A percentile compares a stretch with the other conserved stretches of the same genome.
These are phyloP conservation scores for Drosophila buzzatii DNA, from an alignment of 2,888 invertebrate genomes.

Conservation along the genomic window DNA sequence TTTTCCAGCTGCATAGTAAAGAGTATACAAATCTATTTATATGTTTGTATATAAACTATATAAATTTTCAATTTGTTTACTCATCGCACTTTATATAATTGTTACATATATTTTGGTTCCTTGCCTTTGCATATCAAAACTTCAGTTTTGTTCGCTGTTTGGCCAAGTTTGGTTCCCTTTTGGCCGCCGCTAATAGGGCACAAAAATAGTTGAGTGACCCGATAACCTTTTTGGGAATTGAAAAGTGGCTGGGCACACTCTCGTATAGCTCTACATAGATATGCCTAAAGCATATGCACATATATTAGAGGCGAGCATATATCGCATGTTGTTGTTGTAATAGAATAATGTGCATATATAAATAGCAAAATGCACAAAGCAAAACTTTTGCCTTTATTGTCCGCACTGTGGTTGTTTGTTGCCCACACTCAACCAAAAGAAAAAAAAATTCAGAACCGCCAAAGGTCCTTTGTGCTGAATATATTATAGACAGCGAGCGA, in stretches of 20 bases:
- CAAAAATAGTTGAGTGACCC: conserved; percentile 57
- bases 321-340: conserved; percentile 10
- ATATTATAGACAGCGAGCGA: conserved; percentile 15
- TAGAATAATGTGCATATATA: conserved; percentile 49
- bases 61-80: neutral
- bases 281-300: conserved; percentile 37
- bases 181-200: conserved; percentile 54
- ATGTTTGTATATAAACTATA: neutral
- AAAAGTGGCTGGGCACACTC: neutral
- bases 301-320: conserved; percentile 23
- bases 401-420: conserved; percentile 50
- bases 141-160: neutral
- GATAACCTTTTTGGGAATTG: conserved; percentile 31
- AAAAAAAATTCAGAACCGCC: conserved; percentile 26
- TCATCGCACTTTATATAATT: neutral
- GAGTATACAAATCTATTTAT: too few relatives aligned
- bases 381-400: conserved; percentile 69
- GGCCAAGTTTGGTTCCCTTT: conserved; percentile 6
- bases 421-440: conserved; percentile 25
- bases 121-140: neutral
- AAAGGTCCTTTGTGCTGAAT: conserved; percentile 43
- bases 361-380: conserved; percentile 60
- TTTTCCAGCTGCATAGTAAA: neutral
- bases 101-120: too few relatives aligned
- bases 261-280: neutral